Base-by-base conservation (phyloP, 2,113 vertebrate species). In the Trematocara unimaculatum region DNA sequence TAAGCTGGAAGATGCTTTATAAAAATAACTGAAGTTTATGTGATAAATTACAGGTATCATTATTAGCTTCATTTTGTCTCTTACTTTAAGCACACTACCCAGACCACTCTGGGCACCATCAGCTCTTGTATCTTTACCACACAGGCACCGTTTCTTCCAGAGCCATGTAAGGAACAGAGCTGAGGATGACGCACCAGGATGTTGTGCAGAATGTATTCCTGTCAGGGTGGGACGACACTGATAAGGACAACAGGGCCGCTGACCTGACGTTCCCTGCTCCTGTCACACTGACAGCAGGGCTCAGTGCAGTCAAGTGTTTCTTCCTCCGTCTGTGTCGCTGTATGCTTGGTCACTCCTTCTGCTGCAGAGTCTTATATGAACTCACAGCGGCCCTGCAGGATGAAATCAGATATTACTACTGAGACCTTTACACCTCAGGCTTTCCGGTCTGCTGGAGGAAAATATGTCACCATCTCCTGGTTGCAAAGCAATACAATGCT, bases 181-280 rank as follows among this genome's bases (percentile, higher is more conserved):
- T 5, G 60, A 70, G 84, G 72, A 2, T 60, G 55, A 84, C 47
- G 9, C 56, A 31, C 23, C 90, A 92, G 94, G 94, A 93, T 91
- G 89, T 91, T 83, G 81, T 87, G 70, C 80, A 58, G 33, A 58
- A 26, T 38, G 70, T 60, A 56, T 79, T 93, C 84, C 88, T 83
- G 88, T 84, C 85, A 83, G 90, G 88, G 82, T 87, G 86, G 88
- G 31, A 62, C 85, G 26, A 49, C 67, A n/a, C 74, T 7, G 20
- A 53, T 47, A 35, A 84, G 62, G 45, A 90, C 91, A 89, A 85
- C 88, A 85, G 84, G 85, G 82, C 84, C 78, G 4, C 17, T 55
- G 85, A 90, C 86, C 82, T 38, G 56, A 85, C 74, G 58, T 38
- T 79, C 82, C 62, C 31, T 10, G 3, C 70, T 64, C 81, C 23